Conservation (phyloP, 2,797 vertebrate species). For the Naso thynnoides region DNA sequence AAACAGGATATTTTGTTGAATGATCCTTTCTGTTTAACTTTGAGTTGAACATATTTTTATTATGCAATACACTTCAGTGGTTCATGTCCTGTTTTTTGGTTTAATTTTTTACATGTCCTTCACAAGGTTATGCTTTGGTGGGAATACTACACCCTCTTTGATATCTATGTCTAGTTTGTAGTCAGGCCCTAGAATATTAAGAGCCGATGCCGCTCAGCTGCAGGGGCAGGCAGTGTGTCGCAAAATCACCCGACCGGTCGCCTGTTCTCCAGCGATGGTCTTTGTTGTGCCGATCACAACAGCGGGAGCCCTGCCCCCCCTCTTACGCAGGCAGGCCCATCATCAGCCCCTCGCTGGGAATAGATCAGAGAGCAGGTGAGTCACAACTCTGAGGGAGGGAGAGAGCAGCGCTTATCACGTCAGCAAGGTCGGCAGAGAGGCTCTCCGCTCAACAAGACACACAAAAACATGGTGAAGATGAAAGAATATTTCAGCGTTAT, state of each 20-base stretch:
- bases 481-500: conserved; percentile 17
- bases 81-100: conserved; percentile 16
- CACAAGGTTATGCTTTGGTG: neutral
- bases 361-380: conserved; percentile 83
- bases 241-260: conserved; percentile 16
- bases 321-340: conserved; percentile 58
- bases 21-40: conserved; percentile 64
- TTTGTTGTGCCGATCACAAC: conserved; percentile 69
- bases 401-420: conserved; percentile 63
- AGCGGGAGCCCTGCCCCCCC: conserved; percentile 40
- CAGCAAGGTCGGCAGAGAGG: conserved; percentile 65
- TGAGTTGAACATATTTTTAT: conserved; percentile 44
- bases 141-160: neutral
- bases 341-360: conserved; percentile 70
- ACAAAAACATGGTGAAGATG: conserved; percentile 8
- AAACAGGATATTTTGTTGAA: conserved; percentile 79
- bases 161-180: conserved; percentile 15
- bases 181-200: conserved; percentile 17
- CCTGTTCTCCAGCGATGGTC: conserved; percentile 40
- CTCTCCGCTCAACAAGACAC: conserved; percentile 33
- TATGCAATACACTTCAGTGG: conserved; percentile 36
- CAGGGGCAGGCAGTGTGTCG: conserved; percentile 20
- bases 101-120: conserved; percentile 2
- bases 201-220: conserved; percentile 4
- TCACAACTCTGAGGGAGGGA: conserved; percentile 68